Conservation (phyloP, 2,113 vertebrate species). For the Platysteira castanea region DNA sequence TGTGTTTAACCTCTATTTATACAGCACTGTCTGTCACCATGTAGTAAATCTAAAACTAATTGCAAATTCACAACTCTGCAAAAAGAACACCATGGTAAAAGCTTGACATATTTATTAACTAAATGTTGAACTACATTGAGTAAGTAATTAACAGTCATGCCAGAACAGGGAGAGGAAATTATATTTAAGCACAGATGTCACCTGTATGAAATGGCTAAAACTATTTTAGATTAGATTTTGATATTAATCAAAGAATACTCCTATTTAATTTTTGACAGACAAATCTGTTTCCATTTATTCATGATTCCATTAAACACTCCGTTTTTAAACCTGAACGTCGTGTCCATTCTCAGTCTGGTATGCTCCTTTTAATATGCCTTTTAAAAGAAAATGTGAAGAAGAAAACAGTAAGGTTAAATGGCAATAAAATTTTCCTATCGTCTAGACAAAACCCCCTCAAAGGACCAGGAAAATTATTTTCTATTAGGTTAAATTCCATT, state of each 20-base stretch:
- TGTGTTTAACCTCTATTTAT: slow-evolving; percentile 93
- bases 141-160: slow-evolving; percentile 85
- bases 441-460: not conserved
- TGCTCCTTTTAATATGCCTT: slow-evolving; percentile 35
- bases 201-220: slow-evolving; percentile 75
- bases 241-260: slow-evolving; percentile 74
- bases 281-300: slow-evolving; percentile 73
- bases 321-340: slow-evolving; percentile 62
- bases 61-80: slow-evolving; percentile 84
- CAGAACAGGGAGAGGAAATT: slow-evolving; percentile 76
- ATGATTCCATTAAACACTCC: slow-evolving; percentile 69
- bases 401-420: not conserved
- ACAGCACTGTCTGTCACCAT: slow-evolving; percentile 86
- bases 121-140: slow-evolving; percentile 86
- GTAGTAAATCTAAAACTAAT: slow-evolving; percentile 92
- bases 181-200: slow-evolving; percentile 81
- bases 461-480: not conserved
- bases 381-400: not conserved
- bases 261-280: slow-evolving; percentile 75
- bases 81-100: slow-evolving; percentile 83
- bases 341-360: slow-evolving; percentile 17
- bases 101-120: slow-evolving; percentile 91
- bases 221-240: slow-evolving; percentile 74
- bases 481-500: not conserved
- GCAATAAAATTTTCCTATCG: not conserved